Percentiles rank a stretch among this genome's conserved stretches.
phyloP scores from a whole-genome alignment of 2,797 vertebrate genomes.

The Muscicapa comitata region DNA sequence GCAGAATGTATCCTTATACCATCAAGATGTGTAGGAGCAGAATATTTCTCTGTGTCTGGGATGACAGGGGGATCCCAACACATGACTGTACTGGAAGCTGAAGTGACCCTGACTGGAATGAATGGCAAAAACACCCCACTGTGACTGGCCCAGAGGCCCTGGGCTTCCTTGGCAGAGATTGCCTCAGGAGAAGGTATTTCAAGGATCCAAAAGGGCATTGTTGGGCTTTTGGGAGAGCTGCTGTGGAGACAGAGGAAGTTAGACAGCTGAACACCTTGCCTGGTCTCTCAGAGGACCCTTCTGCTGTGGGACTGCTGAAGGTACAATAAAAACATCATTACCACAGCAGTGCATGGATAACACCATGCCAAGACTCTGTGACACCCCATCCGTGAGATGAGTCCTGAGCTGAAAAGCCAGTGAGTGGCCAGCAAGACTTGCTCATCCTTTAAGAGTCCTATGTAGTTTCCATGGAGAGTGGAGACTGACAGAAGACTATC shows the following conservation, averaged over 20 bases:
- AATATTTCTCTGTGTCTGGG: accelerated
- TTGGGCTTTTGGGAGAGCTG: neutral
- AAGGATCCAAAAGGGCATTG: too few species aligned
- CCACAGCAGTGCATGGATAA: accelerated
- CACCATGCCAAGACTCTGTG: neutral
- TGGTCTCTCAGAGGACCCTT: neutral
- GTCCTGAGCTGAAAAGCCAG: neutral
- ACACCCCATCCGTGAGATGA: too few species aligned
- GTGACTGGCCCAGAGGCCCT: too few species aligned
- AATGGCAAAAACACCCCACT: neutral
- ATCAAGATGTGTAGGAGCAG: neutral
- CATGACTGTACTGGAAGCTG: too few species aligned
- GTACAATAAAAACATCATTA: accelerated
- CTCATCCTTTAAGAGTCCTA: neutral
- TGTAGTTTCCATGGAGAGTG: neutral
- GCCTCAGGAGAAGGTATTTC: too few species aligned
- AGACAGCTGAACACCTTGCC: neutral
- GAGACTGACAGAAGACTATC: neutral
- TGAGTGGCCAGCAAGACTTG: accelerated
- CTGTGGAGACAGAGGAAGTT: neutral
- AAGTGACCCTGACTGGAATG: too few species aligned
- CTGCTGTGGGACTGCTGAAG: neutral
- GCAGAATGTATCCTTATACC: too few species aligned
- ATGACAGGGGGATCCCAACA: accelerated
- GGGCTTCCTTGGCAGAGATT: too few species aligned